These are phyloP conservation scores for Copsychus sechellarum DNA, from an alignment of 2,113 vertebrate species.

Conservation along the genomic window DNA sequence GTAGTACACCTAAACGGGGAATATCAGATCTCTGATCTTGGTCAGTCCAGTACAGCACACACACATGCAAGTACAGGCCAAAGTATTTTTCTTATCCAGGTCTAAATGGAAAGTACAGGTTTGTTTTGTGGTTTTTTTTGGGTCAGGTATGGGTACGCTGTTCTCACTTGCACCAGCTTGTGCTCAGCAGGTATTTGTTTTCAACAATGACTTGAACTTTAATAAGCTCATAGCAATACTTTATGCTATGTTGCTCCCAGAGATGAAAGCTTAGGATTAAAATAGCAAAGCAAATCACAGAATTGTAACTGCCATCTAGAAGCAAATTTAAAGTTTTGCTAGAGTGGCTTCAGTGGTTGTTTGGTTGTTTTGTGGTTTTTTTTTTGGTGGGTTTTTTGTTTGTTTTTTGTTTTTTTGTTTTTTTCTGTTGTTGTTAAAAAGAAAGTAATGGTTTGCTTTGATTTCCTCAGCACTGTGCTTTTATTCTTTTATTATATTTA, in stretches of 20 bases:
- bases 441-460: not conserved
- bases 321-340: slow-evolving; percentile 17
- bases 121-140: not conserved
- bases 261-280: slow-evolving; percentile 58
- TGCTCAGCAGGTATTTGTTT: slow-evolving; percentile 70
- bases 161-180: slow-evolving; percentile 50
- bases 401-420: not conserved
- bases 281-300: slow-evolving; percentile 63
- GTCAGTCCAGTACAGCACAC: not conserved
- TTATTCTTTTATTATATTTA: slow-evolving; percentile 3
- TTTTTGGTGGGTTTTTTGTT: not conserved
- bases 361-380: too few relatives aligned
- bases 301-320: slow-evolving; percentile 46
- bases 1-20: not conserved
- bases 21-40: not conserved
- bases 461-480: slow-evolving; percentile 16
- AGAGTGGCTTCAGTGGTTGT: not conserved
- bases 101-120: not conserved
- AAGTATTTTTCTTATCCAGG: not conserved
- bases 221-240: slow-evolving; percentile 65
- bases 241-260: slow-evolving; percentile 59
- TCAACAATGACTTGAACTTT: slow-evolving; percentile 71
- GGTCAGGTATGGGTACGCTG: slow-evolving; percentile 10
- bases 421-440: not conserved
- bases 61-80: not conserved